Percentiles rank a stretch among this genome's conserved stretches.
These are phyloP conservation scores for Arrhamphus sclerolepis DNA, from an alignment of 2,797 vertebrate species.

Conservation along the genomic window DNA sequence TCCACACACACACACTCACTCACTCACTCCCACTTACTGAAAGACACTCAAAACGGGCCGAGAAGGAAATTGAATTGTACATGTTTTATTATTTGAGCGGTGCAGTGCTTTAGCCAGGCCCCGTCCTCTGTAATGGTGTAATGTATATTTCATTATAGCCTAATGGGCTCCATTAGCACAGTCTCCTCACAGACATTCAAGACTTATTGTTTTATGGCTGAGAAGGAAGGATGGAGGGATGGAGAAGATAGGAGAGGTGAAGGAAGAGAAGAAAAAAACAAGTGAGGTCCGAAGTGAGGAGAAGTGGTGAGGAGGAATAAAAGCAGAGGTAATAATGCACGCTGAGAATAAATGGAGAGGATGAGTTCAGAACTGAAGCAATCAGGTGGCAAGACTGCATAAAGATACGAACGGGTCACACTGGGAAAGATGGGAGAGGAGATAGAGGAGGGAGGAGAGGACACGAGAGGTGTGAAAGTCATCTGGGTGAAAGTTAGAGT, in stretches of 20 bases:
- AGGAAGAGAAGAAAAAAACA: conserved; percentile 50
- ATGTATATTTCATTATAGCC: conserved; percentile 89
- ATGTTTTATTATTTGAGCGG: conserved; percentile 90
- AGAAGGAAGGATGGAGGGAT: conserved; percentile 70
- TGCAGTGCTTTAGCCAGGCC: conserved; percentile 82
- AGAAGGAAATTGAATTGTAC: conserved; percentile 85
- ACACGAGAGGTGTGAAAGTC: conserved; percentile 49
- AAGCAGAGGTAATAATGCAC: conserved; percentile 54
- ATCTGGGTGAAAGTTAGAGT: conserved; percentile 54
- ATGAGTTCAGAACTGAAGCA: conserved; percentile 34
- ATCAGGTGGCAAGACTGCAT: conserved; percentile 32
- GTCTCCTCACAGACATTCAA: conserved; percentile 84
- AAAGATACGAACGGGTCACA: conserved; percentile 19
- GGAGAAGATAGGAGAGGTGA: conserved; percentile 51
- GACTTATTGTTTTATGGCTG: conserved; percentile 81
- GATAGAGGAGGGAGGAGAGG: conserved; percentile 4
- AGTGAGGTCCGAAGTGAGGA: conserved; percentile 23
- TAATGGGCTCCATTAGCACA: conserved; percentile 89
- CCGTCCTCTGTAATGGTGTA: conserved; percentile 82
- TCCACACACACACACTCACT: conserved; percentile 25
- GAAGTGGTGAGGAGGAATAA: conserved; percentile 38
- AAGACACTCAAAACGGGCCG: conserved; percentile 77
- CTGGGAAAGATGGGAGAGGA: conserved; percentile 26
- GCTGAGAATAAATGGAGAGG: conserved; percentile 40
- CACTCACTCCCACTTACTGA: conserved; percentile 37